Conservation (phyloP, 2,797 vertebrate genomes). For the Channa striata region DNA sequence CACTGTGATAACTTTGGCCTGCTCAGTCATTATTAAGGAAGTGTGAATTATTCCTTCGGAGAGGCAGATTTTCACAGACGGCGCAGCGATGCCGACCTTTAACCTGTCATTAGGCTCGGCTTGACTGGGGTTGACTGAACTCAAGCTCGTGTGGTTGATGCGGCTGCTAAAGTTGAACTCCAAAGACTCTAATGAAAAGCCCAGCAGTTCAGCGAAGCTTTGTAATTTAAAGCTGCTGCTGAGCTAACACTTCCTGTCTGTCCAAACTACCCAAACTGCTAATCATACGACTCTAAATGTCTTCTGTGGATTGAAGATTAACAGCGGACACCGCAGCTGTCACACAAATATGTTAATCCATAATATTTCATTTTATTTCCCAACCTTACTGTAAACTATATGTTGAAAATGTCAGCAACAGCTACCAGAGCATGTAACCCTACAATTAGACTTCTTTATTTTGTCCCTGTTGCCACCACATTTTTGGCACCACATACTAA, state of each 20-base stretch:
- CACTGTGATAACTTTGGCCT: too few species aligned
- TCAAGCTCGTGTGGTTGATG: neutral
- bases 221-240: slow-evolving; percentile 41
- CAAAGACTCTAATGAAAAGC: slow-evolving; percentile 12
- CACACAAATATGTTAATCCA: slow-evolving; percentile 20
- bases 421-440: slow-evolving; percentile 13
- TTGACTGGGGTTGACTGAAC: neutral
- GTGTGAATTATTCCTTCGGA: slow-evolving; percentile 6
- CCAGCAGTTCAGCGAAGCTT: slow-evolving; percentile 9
- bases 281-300: slow-evolving; percentile 23
- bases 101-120: slow-evolving; percentile 12
- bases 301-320: neutral
- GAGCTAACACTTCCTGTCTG: slow-evolving; percentile 28
- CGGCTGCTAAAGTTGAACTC: neutral
- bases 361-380: slow-evolving; percentile 12
- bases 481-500: slow-evolving; percentile 22
- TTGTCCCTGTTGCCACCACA: slow-evolving; percentile 29
- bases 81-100: neutral
- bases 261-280: slow-evolving; percentile 6
- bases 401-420: slow-evolving; percentile 15
- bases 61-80: slow-evolving; percentile 28
- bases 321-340: slow-evolving; percentile 19
- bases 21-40: slow-evolving; percentile 14
- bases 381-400: neutral
- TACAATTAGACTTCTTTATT: slow-evolving; percentile 19